Evolutionary conservation across 2,797 vertebrate genomes (phyloP), one percentile per base, ranked within the genome.

Genomic region (Ptychadena robeensis): DNA sequence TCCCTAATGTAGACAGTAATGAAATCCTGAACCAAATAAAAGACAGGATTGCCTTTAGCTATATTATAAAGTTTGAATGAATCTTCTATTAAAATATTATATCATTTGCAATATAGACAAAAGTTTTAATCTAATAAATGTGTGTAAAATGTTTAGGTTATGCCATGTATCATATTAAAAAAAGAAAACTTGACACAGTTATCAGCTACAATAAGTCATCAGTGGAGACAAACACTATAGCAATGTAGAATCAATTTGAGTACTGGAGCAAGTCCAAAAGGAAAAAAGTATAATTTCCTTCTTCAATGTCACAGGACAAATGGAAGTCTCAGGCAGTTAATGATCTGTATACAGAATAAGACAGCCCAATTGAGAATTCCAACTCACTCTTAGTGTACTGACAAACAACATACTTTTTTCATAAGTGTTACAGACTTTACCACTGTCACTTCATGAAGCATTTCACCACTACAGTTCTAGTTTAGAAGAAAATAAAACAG

Each of bases 301-400:
- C 67, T 59, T 82, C 73, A 82, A 67, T 82, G 81, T 82, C 81
- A 76, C 64, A 77, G 81, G 73, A 82, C 67, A 82, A 82, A 82
- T 70, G 66, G 30, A 77, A 70, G 66, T 77, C 65, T 77, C 73
- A 82, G 44, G 57, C 66, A 77, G 81, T 82, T 82, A 78, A 82
- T 71, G 74, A 72, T 63, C 81, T 83, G 67, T 83, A 31, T n/a
- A 78, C 31, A 64, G 67, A 71, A 83, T 71, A 64, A 77, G 73
- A 48, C 73, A 66, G 38, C 44, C 37, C 53, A 34, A 72, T 31
- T 78, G 63, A 76, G 66, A 78, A 27, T 63, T 70, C 35, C 48
- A 57, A 53, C 64, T 76, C 12, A 76, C 48, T 82, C 40, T 70
- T 67, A 27, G 44, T 75, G 40, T 61, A 82, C 25, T 35, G 80